Evolutionary conservation across 2,113 vertebrate genomes (phyloP).

Genomic region (Tyrannus savana): DNA sequence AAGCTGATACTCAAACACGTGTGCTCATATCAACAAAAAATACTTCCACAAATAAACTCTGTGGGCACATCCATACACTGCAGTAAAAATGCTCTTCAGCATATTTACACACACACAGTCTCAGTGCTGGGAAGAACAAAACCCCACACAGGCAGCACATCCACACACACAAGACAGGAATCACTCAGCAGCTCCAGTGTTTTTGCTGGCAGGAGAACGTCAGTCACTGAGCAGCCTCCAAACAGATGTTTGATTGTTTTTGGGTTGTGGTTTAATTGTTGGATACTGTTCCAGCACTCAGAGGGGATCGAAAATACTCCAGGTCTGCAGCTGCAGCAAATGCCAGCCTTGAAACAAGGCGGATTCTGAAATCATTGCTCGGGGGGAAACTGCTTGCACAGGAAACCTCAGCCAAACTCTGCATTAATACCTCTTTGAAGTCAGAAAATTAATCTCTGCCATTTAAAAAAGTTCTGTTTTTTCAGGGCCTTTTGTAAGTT

Average conservation of each 20-base stretch:
- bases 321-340: slow-evolving; percentile 85
- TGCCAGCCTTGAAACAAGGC: slow-evolving; percentile 74
- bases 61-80: neutral
- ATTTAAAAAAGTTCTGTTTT: slow-evolving; percentile 70
- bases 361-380: slow-evolving; percentile 73
- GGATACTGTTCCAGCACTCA: slow-evolving; percentile 83
- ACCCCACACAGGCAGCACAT: neutral
- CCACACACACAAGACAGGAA: slow-evolving; percentile 47
- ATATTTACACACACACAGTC: neutral
- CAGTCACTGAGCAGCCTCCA: slow-evolving; percentile 80
- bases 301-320: slow-evolving; percentile 78
- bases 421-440: slow-evolving; percentile 85
- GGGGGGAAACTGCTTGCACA: slow-evolving; percentile 73
- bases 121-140: neutral
- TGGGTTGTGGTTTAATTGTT: slow-evolving; percentile 88
- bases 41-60: neutral
- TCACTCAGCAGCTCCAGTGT: slow-evolving; percentile 65
- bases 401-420: slow-evolving; percentile 77
- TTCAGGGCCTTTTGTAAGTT: slow-evolving; percentile 67
- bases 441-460: slow-evolving; percentile 73
- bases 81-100: neutral
- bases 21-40: neutral
- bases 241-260: slow-evolving; percentile 94
- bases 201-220: slow-evolving; percentile 78
- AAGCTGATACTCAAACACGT: neutral